Evolutionary conservation across 2,113 vertebrate species (phyloP).

Genomic region (Gavialis gangeticus): DNA sequence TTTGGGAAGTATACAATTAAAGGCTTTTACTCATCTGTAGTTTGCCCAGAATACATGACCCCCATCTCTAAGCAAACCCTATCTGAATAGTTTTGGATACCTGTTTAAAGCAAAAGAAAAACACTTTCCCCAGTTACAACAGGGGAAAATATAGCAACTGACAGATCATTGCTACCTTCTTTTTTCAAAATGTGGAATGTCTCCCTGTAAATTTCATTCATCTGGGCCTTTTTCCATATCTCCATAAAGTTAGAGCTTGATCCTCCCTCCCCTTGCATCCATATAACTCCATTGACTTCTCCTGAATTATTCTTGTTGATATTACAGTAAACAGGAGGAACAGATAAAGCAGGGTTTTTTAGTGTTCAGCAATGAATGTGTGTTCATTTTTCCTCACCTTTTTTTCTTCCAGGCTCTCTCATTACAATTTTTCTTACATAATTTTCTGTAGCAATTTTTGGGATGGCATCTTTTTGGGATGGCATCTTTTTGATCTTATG

Average conservation of each 20-base stretch:
- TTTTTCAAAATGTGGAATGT: background rate
- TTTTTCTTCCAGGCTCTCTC: background rate
- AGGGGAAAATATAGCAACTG: background rate
- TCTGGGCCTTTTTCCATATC: background rate
- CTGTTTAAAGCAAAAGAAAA: background rate
- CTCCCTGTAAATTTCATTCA: accelerated
- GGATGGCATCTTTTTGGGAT: background rate
- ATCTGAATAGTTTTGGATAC: accelerated
- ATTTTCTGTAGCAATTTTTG: background rate
- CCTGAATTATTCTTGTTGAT: background rate
- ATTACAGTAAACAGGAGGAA: accelerated
- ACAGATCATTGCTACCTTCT: background rate
- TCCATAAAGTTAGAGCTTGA: background rate
- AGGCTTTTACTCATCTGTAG: no score
- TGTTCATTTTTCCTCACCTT: background rate
- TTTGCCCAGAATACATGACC: no score
- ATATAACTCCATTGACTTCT: background rate
- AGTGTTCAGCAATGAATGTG: background rate
- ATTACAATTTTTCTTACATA: background rate
- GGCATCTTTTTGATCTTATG: background rate
- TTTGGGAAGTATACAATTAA: background rate
- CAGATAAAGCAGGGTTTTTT: no score
- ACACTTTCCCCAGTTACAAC: background rate
- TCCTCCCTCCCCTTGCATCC: background rate
- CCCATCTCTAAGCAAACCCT: no score